phyloP scores from a whole-genome alignment of 1,140 invertebrate genomes.

The Tetraneura akinire region DNA sequence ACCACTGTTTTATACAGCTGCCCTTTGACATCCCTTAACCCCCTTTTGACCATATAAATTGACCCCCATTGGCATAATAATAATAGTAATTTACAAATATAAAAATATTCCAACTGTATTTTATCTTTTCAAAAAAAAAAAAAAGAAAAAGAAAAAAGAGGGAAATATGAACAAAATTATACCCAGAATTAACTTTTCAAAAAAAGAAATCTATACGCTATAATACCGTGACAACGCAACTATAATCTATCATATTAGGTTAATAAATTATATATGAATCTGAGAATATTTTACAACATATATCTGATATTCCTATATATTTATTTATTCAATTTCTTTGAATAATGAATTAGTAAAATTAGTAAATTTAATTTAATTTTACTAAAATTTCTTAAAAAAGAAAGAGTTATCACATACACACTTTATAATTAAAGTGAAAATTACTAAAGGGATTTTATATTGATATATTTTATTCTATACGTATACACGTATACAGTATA shows the following conservation, averaged over 20 bases:
- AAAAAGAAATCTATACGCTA: background rate
- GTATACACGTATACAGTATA: too few species aligned
- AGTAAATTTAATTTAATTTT: too few species aligned
- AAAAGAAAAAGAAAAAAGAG: slow-evolving; percentile 30
- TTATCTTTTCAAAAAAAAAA: slow-evolving; percentile 11
- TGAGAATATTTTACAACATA: too few species aligned
- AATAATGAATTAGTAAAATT: too few species aligned
- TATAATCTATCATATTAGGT: background rate
- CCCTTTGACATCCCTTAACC: slow-evolving; percentile 50
- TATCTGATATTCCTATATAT: too few species aligned
- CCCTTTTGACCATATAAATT: slow-evolving; percentile 45
- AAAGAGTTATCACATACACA: too few species aligned
- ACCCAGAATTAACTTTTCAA: background rate
- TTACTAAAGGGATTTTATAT: too few species aligned
- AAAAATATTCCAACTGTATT: slow-evolving; percentile 49
- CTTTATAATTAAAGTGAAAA: too few species aligned
- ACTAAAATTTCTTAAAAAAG: too few species aligned
- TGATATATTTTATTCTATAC: too few species aligned
- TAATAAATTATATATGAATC: too few species aligned
- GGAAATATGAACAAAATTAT: slow-evolving; percentile 35
- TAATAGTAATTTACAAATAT: slow-evolving; percentile 51
- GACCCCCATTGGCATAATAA: slow-evolving; percentile 45
- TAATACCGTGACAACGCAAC: background rate
- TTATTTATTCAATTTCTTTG: too few species aligned
- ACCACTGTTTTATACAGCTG: slow-evolving; percentile 51